Percentiles rank a stretch among this genome's conserved stretches.
These are phyloP conservation scores for Callyntrura guangdongensis DNA, from an alignment of 2,888 invertebrate genomes.

Conservation along the genomic window DNA sequence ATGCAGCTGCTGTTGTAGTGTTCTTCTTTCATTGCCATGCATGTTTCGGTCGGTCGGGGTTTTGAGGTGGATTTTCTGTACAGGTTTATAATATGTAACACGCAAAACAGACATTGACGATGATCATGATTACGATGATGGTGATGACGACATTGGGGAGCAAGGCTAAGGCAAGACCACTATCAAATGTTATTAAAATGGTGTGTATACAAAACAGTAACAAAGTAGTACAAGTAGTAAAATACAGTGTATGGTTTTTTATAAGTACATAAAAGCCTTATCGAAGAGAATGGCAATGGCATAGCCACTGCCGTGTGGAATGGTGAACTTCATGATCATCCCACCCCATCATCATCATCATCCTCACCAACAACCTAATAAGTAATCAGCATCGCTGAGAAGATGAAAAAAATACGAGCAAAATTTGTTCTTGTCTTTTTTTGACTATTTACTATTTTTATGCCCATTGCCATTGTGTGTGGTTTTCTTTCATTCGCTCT, in stretches of 20 bases:
- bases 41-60: too few relatives aligned
- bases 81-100: neutral
- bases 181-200: neutral
- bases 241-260: neutral
- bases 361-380: neutral
- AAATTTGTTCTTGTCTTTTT: neutral
- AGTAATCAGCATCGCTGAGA: neutral
- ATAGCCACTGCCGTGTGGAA: neutral
- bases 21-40: constrained; percentile 26
- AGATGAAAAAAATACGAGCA: neutral
- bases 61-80: neutral
- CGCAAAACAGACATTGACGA: constrained; percentile 50
- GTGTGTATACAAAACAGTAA: too few relatives aligned
- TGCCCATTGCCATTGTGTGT: constrained; percentile 18
- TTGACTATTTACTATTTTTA: constrained; percentile 3
- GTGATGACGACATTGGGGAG: constrained; percentile 49
- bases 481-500: neutral
- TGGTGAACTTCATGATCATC: constrained; percentile 25
- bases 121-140: constrained; percentile 1
- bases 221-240: too few relatives aligned
- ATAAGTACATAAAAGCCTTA: neutral
- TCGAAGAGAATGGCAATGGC: neutral
- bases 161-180: constrained; percentile 39
- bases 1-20: neutral
- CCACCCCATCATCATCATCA: neutral